Evolutionary conservation across 1,140 invertebrate genomes (phyloP), one percentile per base, ranked within the genome.

Genomic region (Hetaerina americana): DNA sequence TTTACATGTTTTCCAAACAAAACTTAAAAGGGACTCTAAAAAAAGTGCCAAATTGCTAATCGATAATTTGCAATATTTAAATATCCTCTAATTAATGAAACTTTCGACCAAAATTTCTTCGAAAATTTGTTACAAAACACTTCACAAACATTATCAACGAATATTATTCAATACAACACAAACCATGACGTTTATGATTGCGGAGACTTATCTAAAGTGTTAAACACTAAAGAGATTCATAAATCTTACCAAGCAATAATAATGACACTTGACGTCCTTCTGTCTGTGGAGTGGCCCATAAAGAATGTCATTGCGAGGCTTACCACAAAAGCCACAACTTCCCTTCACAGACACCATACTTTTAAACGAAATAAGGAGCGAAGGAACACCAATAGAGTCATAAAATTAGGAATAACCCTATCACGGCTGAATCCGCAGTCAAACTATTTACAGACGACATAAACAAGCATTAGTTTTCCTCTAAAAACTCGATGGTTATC

Each of bases 231-330:
- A 27, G 68, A 22, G n/a, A 26, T 22, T 18, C 10, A 66, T 66
- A 22, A 27, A 29, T 77, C 75, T 78, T 81, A 85, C 84, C 78
- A 86, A 75, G 73, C 85, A 86, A 75, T 81, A 86, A 76, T 86
- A 85, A 75, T 86, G 85, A 0, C 82, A 83, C 3, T 82, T 75
- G 26, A 86, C 80, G 6, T 81, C 82, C 31, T 77, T 74, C 26
- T 82, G 75, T 15, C 80, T 73, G 69, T 86, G 81, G 24, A 86
- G 77, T 71, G 83, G 82, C n/a, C 86, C 86, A 77, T 78, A 85
- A 22, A 79, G 74, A 0, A 84, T 26, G 76, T 87, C 84, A 77
- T 85, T 77, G 1, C 40, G 15, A 57, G 40, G 2, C 10, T n/a
- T 57, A 12, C 40, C 40, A n/a, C 40, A 57, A 57, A 57, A 57